Evolutionary conservation across 2,113 vertebrate genomes (phyloP).

Genomic region (Trogon melanurus): DNA sequence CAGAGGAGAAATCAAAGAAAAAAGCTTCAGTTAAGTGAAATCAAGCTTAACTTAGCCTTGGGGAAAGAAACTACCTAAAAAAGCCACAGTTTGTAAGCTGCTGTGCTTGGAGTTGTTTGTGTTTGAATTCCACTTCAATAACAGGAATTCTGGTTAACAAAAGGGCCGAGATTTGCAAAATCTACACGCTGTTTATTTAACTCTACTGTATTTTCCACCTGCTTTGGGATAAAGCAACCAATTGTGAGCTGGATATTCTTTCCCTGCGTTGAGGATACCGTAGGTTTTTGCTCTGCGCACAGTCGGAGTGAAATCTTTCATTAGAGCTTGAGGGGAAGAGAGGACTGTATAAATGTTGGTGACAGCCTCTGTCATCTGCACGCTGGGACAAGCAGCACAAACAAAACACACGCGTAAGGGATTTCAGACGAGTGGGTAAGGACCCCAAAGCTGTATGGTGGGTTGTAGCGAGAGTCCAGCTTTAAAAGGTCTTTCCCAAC

Average conservation of each 20-base stretch:
- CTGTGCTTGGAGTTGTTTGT: neutral
- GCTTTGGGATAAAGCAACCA: neutral
- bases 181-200: neutral
- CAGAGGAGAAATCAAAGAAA: neutral
- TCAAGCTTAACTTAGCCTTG: neutral
- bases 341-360: neutral
- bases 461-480: neutral
- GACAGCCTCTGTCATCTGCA: neutral
- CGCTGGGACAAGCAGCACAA: neutral
- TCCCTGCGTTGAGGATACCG: neutral
- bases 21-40: neutral
- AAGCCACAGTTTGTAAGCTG: neutral
- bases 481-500: neutral
- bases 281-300: neutral
- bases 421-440: neutral
- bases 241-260: neutral
- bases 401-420: neutral
- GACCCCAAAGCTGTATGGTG: accelerated
- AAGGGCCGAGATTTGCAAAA: neutral
- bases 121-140: neutral
- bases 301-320: neutral
- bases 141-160: neutral
- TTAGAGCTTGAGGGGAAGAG: neutral
- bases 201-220: neutral
- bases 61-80: neutral